Base-by-base conservation (phyloP, 1,140 invertebrate species). In the Ooceraea biroi region DNA sequence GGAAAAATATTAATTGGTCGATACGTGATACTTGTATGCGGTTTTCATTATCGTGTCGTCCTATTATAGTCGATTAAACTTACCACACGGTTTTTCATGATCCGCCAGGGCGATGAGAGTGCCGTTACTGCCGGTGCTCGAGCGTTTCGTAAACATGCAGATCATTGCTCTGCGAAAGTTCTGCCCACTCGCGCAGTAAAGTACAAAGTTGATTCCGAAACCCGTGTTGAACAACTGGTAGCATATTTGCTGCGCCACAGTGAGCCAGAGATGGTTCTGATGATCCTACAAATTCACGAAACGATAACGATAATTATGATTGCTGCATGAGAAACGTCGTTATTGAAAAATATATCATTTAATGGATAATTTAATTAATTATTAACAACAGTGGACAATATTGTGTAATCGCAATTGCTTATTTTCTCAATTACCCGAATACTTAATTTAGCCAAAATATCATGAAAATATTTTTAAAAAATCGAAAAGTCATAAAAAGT, bases 181-280 rank as follows among this genome's bases (percentile, higher is more conserved):
- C 90, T 97, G 96, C 3, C 97, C 97, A 85, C 95, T 96, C 73
- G 97, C 95, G 90, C 97, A 97, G 93, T 98, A 98, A 19, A 98
- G 94, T n/a, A 97, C 94, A 92, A 98, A 98, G 94, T 98, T 98
- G 63, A 98, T 97, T 63, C 97, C 97, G 90, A 98, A 98, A 93
- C 98, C 98, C 10, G 96, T 96, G 88, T 97, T 96, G 92, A 97
- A 98, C n/a, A 97, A 93, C n/a, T 94, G 92, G 83, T 94, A 96
- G 82, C 92, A 93, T 73, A 95, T 92, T 57, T 96, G 95, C 85
- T 97, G 96, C 30, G 95, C 91, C 0, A 95, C 92, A 36, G 94
- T 92, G 89, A 95, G 55, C 60, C 91, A 50, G 74, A 90, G 66
- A 36, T 19, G 83, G 72, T 52, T 90, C 58, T 83, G 69, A 25